phyloP scores from a whole-genome alignment of 2,888 invertebrate species.

The Tetanocera ferruginea region DNA sequence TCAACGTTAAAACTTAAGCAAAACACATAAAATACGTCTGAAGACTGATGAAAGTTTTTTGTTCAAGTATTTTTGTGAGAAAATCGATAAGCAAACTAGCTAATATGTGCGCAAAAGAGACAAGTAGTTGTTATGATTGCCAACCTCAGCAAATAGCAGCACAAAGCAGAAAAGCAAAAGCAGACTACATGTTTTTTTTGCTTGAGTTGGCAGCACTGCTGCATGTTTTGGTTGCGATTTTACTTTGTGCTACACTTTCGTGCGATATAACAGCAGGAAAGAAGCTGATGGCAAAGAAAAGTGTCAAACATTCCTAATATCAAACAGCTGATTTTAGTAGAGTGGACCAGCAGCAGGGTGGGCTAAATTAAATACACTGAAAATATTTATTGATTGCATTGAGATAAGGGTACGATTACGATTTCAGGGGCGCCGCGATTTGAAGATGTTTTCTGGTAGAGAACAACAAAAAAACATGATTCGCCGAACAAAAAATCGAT shows the following conservation, averaged over 20 bases:
- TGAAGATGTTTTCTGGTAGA: too few species aligned
- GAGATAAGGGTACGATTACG: too few species aligned
- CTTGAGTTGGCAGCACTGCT: conserved; percentile 25
- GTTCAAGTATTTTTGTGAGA: background rate
- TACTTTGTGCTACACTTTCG: background rate
- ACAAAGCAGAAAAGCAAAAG: background rate
- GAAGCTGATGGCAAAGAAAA: too few species aligned
- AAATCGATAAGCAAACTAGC: background rate
- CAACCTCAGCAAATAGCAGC: background rate
- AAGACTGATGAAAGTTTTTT: conserved; percentile 14
- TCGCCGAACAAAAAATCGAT: too few species aligned
- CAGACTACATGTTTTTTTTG: background rate
- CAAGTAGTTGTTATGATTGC: background rate
- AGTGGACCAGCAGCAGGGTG: too few species aligned
- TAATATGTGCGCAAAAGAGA: background rate
- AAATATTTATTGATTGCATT: too few species aligned
- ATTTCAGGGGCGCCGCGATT: too few species aligned
- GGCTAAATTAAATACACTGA: too few species aligned
- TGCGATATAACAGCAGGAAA: too few species aligned
- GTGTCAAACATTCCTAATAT: too few species aligned
- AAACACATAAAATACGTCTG: conserved; percentile 10
- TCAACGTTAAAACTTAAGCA: background rate
- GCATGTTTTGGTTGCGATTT: background rate
- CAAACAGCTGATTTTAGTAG: too few species aligned
- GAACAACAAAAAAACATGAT: too few species aligned